These are phyloP conservation scores for Drosophila meridiana DNA, from an alignment of 2,888 invertebrate species.

Conservation along the genomic window DNA sequence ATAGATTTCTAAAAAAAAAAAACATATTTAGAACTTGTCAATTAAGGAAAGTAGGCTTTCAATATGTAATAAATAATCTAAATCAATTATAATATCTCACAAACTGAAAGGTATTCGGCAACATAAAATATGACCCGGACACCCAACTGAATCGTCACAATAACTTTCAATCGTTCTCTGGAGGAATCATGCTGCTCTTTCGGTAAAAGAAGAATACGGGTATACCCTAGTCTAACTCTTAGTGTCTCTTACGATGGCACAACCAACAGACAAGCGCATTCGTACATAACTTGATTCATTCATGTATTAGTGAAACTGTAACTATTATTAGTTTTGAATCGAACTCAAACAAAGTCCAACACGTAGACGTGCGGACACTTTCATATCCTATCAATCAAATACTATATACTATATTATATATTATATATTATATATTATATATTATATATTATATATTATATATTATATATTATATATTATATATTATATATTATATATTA, in stretches of 20 bases:
- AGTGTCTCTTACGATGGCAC: slow-evolving; percentile 47
- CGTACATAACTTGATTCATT: slow-evolving; percentile 40
- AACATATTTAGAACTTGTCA: background rate
- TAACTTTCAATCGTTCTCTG: slow-evolving; percentile 97
- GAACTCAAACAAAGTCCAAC: slow-evolving; percentile 14
- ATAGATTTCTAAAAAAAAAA: background rate
- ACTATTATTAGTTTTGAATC: slow-evolving; percentile 12
- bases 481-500: background rate
- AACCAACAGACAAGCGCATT: slow-evolving; percentile 40
- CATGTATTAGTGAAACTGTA: slow-evolving; percentile 39
- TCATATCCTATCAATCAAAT: background rate
- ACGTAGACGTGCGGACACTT: slow-evolving; percentile 19
- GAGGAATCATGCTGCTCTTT: slow-evolving; percentile 96
- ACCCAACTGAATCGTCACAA: slow-evolving; percentile 96
- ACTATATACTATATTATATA: background rate
- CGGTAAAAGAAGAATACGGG: slow-evolving; percentile 88
- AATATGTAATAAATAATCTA: slow-evolving; percentile 29
- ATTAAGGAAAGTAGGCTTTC: slow-evolving; percentile 8
- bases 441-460: background rate
- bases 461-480: background rate
- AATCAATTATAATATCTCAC: slow-evolving; percentile 59
- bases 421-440: background rate
- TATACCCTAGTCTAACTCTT: slow-evolving; percentile 40
- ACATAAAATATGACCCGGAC: slow-evolving; percentile 94
- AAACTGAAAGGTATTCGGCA: slow-evolving; percentile 93